A percentile compares a stretch with the other conserved stretches of the same genome.
These are phyloP conservation scores for honey bee (Apis mellifera) DNA, from an alignment of 1,140 invertebrate species.

Conservation along the genomic window Amel_HAv3.1 CM009934.2:4939501-4940000, in stretches of 20 bases:
- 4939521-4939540: too few relatives aligned
- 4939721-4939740: constrained; percentile 19
- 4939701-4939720: neutral
- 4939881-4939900: neutral
- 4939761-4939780: neutral
- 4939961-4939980: too few relatives aligned
- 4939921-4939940: too few relatives aligned
- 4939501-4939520: too few relatives aligned
- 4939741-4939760: neutral
- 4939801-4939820: constrained; percentile 17
- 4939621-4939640: neutral
- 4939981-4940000: too few relatives aligned
- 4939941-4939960: too few relatives aligned
- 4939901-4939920: too few relatives aligned
- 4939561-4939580: too few relatives aligned
- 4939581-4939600: constrained; percentile 2
- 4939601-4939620: neutral
- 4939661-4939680: neutral
- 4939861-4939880: neutral
- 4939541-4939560: too few relatives aligned
- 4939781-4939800: constrained; percentile 7
- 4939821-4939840: neutral
- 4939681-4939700: constrained; percentile 13
- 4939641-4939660: neutral
- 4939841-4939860: neutral